Evolutionary conservation across 2,113 vertebrate genomes (phyloP).

Genomic region (Dasyprocta punctata): DNA sequence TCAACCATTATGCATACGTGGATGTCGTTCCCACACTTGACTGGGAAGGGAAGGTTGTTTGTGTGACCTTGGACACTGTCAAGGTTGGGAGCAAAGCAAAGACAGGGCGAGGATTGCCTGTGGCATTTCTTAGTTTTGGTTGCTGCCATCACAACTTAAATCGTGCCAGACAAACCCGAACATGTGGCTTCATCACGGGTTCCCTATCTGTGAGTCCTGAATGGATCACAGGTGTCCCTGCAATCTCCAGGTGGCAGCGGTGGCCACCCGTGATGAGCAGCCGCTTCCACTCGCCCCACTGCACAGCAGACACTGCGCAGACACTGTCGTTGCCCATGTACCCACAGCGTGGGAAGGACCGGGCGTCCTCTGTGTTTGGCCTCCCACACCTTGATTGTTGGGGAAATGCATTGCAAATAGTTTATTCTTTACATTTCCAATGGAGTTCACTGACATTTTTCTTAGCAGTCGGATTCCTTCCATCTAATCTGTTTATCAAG

Average conservation of each 20-base stretch:
- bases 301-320: fast-evolving
- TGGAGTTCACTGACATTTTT: neutral
- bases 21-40: neutral
- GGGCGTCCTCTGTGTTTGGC: neutral
- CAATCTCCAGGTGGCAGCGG: too few relatives aligned
- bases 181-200: neutral
- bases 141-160: neutral
- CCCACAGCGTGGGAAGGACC: fast-evolving
- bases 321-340: neutral
- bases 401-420: neutral
- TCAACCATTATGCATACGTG: neutral
- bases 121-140: neutral
- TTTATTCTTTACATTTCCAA: neutral
- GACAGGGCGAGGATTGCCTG: neutral
- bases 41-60: neutral
- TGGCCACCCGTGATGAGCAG: neutral
- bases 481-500: neutral
- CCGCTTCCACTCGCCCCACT: neutral
- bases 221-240: neutral
- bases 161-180: neutral
- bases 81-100: neutral
- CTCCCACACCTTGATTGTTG: too few relatives aligned
- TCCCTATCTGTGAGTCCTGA: neutral
- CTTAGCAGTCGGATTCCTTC: neutral
- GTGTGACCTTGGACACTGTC: neutral